These are phyloP conservation scores for Telenomus remus DNA, from an alignment of 1,140 invertebrate genomes.

Conservation along the genomic window DNA sequence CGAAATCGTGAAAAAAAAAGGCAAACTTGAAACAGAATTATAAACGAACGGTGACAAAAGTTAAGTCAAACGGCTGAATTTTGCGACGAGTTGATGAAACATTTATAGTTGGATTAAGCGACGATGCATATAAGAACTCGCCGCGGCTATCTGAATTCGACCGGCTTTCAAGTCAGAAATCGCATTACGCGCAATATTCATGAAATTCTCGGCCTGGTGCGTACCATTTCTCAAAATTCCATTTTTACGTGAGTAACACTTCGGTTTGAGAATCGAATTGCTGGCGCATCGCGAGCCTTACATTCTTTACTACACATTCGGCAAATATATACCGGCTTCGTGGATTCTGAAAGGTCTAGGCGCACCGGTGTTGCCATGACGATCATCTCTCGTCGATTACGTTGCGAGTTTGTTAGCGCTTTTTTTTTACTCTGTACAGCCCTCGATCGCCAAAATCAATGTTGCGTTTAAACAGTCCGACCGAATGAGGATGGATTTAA, in stretches of 20 bases:
- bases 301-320: constrained; percentile 50
- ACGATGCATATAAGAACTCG: no score
- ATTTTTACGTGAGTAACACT: constrained; percentile 51
- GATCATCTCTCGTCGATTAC: constrained; percentile 57
- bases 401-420: constrained; percentile 51
- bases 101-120: not conserved
- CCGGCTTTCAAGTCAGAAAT: constrained; percentile 8
- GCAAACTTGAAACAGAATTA: no score
- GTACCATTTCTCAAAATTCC: constrained; percentile 31
- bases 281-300: constrained; percentile 28
- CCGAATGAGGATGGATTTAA: not conserved
- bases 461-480: constrained; percentile 10
- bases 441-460: not conserved
- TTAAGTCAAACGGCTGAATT: no score
- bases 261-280: constrained; percentile 48
- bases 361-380: constrained; percentile 56
- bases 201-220: constrained; percentile 33
- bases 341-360: constrained; percentile 31
- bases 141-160: no score
- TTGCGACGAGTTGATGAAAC: not conserved
- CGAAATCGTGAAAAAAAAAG: no score
- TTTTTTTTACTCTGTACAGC: no score
- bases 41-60: no score
- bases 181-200: constrained; percentile 28
- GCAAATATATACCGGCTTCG: constrained; percentile 48